Evolutionary conservation across 2,797 vertebrate species (phyloP).

Genomic region (Geotrypetes seraphini): DNA sequence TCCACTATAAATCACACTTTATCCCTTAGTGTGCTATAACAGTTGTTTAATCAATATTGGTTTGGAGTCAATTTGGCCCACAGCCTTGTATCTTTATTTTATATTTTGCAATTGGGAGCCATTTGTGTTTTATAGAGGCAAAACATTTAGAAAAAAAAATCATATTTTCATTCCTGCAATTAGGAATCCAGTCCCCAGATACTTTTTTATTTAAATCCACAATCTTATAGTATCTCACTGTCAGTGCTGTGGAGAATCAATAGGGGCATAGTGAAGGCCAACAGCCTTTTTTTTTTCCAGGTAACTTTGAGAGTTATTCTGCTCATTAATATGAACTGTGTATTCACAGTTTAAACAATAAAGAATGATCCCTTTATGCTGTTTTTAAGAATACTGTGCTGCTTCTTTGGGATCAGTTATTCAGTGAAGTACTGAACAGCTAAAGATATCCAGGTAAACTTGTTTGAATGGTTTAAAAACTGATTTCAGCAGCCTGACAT

Average conservation of each 20-base stretch:
- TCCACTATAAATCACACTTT: slow-evolving; percentile 10
- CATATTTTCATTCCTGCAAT: slow-evolving; percentile 4
- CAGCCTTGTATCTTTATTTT: slow-evolving; percentile 5
- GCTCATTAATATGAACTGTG: rapidly evolving
- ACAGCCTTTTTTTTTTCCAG: no score
- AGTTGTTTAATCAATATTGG: slow-evolving; percentile 24
- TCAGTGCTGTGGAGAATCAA: not conserved
- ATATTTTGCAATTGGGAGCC: slow-evolving; percentile 8
- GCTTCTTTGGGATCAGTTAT: no score
- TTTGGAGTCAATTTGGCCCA: slow-evolving; percentile 14
- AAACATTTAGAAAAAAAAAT: no score
- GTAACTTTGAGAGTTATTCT: no score
- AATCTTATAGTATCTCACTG: not conserved
- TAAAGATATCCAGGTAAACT: no score
- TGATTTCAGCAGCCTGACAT: no score
- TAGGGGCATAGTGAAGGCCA: no score
- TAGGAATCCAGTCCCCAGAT: slow-evolving; percentile 1
- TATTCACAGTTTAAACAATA: not conserved
- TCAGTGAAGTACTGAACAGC: no score
- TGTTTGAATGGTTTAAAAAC: no score
- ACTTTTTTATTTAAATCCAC: not conserved
- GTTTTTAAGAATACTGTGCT: no score
- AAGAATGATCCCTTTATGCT: not conserved
- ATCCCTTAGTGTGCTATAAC: slow-evolving; percentile 15
- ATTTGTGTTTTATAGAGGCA: slow-evolving; percentile 15